A percentile compares a stretch with the other conserved stretches of the same genome.
Conservation (phyloP, 2,888 invertebrate genomes). For the Pegoplata infirma region DNA sequence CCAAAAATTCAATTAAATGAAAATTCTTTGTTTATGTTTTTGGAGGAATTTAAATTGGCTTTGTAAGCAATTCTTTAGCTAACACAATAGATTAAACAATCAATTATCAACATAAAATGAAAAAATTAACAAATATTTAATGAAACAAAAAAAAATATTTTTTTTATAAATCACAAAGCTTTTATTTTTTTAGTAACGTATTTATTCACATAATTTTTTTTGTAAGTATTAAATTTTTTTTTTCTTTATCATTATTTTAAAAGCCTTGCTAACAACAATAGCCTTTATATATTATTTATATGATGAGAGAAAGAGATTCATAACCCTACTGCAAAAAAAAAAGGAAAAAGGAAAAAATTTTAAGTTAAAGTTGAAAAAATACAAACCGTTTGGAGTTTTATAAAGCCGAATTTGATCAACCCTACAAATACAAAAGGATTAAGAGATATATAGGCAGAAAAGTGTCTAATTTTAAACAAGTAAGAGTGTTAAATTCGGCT, state of each 20-base stretch:
- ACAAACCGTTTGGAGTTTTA: no score
- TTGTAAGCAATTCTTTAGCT: constrained; percentile 3
- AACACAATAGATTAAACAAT: constrained; percentile 40
- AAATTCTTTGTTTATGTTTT: no score
- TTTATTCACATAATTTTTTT: neutral
- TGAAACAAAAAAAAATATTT: neutral
- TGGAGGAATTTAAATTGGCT: constrained; percentile 6
- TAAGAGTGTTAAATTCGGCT: no score
- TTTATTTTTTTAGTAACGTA: neutral
- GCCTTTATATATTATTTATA: neutral
- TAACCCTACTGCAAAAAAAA: neutral
- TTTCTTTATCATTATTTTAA: neutral
- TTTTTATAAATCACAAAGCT: neutral
- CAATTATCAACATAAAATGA: constrained; percentile 23
- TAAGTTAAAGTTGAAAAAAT: neutral
- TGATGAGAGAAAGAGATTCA: neutral
- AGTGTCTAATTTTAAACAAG: no score
- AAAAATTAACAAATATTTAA: neutral
- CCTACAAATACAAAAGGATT: neutral
- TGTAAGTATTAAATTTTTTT: neutral
- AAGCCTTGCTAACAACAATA: neutral
- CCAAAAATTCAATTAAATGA: neutral
- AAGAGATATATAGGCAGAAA: no score
- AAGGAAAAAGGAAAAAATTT: neutral
- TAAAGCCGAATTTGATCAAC: no score